phyloP scores from a whole-genome alignment of 2,797 vertebrate species.

The Anguilla obscura region DNA sequence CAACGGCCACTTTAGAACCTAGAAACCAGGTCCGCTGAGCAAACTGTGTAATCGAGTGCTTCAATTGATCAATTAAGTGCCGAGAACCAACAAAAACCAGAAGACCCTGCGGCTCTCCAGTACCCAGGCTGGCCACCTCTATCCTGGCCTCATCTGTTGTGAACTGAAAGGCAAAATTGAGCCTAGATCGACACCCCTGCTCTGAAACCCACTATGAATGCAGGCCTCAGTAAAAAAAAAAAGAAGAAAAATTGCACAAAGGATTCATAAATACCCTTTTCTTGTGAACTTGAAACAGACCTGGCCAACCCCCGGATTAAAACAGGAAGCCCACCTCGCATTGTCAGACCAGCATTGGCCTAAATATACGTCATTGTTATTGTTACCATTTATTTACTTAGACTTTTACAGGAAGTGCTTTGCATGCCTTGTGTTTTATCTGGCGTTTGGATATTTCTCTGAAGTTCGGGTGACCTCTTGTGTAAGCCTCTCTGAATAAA shows the following conservation, averaged over 20 bases:
- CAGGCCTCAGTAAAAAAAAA: neutral
- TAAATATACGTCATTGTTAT: neutral
- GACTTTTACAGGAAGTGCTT: neutral
- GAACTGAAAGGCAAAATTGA: neutral
- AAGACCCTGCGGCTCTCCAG: neutral
- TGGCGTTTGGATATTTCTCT: neutral
- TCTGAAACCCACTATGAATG: neutral
- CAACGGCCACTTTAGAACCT: too few species aligned
- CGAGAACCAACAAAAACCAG: neutral
- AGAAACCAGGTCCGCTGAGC: too few species aligned
- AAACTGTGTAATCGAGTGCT: neutral
- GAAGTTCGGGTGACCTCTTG: neutral
- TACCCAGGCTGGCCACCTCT: neutral
- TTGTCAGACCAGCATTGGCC: neutral
- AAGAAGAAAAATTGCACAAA: neutral
- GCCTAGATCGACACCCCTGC: too few species aligned
- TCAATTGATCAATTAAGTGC: neutral
- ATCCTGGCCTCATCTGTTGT: neutral
- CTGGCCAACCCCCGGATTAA: neutral
- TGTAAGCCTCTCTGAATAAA: neutral
- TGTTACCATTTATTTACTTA: neutral
- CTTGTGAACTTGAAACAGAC: neutral
- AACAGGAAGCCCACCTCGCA: neutral
- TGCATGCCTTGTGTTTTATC: neutral
- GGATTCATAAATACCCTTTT: neutral